Evolutionary conservation across 1,140 invertebrate species (phyloP).

Genomic region (Acromyrmex heyeri): DNA sequence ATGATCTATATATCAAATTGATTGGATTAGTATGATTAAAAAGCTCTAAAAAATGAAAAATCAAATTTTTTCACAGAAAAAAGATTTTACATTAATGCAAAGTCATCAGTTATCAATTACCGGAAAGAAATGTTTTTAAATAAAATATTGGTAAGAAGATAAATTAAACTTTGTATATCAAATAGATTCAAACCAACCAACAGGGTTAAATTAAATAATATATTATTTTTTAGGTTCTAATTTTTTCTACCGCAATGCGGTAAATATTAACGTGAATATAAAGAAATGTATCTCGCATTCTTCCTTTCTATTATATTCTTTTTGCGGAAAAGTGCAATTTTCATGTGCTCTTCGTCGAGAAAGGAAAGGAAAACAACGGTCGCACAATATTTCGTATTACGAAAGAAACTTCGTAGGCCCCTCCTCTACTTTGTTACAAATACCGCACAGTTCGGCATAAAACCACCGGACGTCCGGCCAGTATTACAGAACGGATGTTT

Average conservation of each 20-base stretch:
- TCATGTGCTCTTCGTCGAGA: background rate
- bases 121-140: too few species aligned
- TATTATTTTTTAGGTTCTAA: background rate
- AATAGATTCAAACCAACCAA: too few species aligned
- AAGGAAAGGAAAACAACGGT: constrained; percentile 4
- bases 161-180: too few species aligned
- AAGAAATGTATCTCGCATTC: background rate
- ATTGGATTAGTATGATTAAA: too few species aligned
- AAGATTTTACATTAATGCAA: too few species aligned
- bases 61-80: too few species aligned
- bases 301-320: constrained; percentile 4
- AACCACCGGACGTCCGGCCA: constrained; percentile 56
- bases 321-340: constrained; percentile 20
- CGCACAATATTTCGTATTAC: constrained; percentile 13
- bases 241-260: background rate
- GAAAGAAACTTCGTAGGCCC: constrained; percentile 13
- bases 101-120: too few species aligned
- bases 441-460: constrained; percentile 34
- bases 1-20: too few species aligned
- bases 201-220: background rate
- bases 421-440: constrained; percentile 41
- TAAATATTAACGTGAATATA: background rate
- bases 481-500: constrained; percentile 43
- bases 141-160: too few species aligned
- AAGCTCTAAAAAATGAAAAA: too few species aligned